Evolutionary conservation across 2,797 vertebrate genomes (phyloP).

Genomic region (Adrianichthys oophorus): DNA sequence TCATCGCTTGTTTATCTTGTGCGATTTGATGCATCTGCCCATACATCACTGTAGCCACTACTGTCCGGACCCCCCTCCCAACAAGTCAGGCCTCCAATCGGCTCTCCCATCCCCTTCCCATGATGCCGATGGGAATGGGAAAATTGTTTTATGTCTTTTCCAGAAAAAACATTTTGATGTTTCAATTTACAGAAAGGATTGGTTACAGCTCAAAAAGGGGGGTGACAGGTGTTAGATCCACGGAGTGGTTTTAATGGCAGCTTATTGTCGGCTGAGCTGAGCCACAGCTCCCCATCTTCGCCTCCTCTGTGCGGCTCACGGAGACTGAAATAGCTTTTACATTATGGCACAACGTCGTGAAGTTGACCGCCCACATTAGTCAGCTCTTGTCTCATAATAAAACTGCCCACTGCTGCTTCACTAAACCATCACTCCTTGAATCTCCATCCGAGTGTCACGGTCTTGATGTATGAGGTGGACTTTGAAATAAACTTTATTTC

Average conservation of each 20-base stretch:
- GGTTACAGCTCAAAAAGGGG: constrained; percentile 7
- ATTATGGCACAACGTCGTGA: constrained; percentile 61
- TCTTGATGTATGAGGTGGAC: constrained; percentile 65
- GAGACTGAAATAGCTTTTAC: constrained; percentile 59
- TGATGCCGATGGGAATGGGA: constrained; percentile 49
- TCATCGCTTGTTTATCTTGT: constrained; percentile 98
- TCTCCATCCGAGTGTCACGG: constrained; percentile 67
- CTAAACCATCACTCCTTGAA: constrained; percentile 48
- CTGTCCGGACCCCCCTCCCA: constrained; percentile 67
- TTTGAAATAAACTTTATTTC: constrained; percentile 54
- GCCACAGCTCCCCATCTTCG: constrained; percentile 34
- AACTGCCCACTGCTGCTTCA: constrained; percentile 56
- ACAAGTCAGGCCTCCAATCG: constrained; percentile 70
- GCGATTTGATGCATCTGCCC: constrained; percentile 95
- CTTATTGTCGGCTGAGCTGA: constrained; percentile 23
- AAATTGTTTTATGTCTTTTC: constrained; percentile 45
- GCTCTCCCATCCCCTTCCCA: constrained; percentile 22
- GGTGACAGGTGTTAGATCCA: too few relatives aligned
- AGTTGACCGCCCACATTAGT: constrained; percentile 59
- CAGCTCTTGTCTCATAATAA: constrained; percentile 56
- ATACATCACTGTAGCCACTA: constrained; percentile 79
- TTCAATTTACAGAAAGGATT: constrained; percentile 51
- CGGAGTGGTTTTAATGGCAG: constrained; percentile 2
- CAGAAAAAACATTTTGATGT: constrained; percentile 51
- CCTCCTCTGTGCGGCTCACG: constrained; percentile 39